phyloP scores from a whole-genome alignment of 2,888 invertebrate genomes.

The Bellardia bayeri region DNA sequence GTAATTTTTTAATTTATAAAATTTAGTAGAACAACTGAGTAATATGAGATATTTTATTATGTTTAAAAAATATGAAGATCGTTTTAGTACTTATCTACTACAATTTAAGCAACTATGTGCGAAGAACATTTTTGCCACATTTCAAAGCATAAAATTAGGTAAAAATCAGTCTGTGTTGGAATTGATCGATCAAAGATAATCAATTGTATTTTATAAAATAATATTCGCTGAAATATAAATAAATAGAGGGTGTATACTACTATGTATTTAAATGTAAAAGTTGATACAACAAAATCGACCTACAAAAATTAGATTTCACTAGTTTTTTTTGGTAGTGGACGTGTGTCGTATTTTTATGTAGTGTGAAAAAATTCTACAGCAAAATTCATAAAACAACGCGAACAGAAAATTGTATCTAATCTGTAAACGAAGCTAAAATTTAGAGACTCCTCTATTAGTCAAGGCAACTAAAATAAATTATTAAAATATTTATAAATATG shows the following conservation, averaged over 20 bases:
- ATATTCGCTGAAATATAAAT: too few species aligned
- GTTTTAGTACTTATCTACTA: neutral
- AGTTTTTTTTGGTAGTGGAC: neutral
- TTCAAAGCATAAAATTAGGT: slow-evolving; percentile 79
- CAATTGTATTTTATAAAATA: too few species aligned
- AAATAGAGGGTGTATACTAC: too few species aligned
- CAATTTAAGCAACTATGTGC: slow-evolving; percentile 37
- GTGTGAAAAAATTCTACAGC: neutral
- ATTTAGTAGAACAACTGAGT: too few species aligned
- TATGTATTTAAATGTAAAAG: neutral
- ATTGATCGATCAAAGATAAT: slow-evolving; percentile 1
- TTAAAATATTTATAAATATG: slow-evolving; percentile 10
- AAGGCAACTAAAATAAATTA: slow-evolving; percentile 11
- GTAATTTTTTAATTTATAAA: too few species aligned
- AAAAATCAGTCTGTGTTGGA: slow-evolving; percentile 59
- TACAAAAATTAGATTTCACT: slow-evolving; percentile 22
- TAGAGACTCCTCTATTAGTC: neutral
- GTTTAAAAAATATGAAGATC: slow-evolving; percentile 32
- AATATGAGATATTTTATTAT: neutral
- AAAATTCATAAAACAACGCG: neutral
- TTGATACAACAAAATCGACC: neutral
- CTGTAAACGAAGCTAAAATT: slow-evolving; percentile 10
- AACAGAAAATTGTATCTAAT: slow-evolving; percentile 59
- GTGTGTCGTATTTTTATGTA: neutral
- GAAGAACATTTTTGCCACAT: slow-evolving; percentile 68